These are phyloP conservation scores for Bombus waltoni DNA, from an alignment of 1,140 invertebrate species.

Conservation along the genomic window DNA sequence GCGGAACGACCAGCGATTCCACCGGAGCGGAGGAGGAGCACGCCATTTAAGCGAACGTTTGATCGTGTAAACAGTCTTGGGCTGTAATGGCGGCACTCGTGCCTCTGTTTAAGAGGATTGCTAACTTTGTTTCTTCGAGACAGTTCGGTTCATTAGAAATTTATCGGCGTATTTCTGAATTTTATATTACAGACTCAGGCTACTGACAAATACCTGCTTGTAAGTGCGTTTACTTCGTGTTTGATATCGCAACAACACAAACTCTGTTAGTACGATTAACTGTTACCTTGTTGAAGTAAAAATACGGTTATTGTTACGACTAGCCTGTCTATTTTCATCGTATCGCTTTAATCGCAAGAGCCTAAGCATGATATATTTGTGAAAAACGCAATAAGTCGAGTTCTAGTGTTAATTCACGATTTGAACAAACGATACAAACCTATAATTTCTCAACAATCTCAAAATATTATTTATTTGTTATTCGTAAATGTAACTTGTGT, in stretches of 20 bases:
- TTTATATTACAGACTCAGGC: no score
- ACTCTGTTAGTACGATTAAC: background rate
- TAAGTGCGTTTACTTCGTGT: background rate
- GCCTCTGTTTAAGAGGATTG: background rate
- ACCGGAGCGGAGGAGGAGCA: background rate
- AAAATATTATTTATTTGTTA: no score
- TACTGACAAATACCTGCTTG: no score
- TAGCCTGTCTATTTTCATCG: no score
- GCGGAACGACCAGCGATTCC: background rate
- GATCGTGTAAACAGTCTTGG: conserved; percentile 20
- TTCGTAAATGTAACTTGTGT: no score
- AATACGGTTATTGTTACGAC: background rate
- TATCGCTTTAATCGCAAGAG: no score
- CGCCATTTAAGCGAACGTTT: conserved; percentile 19
- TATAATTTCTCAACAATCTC: no score
- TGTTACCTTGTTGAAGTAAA: background rate
- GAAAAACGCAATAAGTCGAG: no score
- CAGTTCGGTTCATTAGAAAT: background rate
- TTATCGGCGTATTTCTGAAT: background rate
- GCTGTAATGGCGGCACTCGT: background rate
- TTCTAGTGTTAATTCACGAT: no score
- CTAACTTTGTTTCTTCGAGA: background rate
- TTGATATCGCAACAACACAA: background rate
- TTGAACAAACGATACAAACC: no score
- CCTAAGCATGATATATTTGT: no score